Conservation (phyloP, 1,140 invertebrate genomes). For the Orius insidiosus region DNA sequence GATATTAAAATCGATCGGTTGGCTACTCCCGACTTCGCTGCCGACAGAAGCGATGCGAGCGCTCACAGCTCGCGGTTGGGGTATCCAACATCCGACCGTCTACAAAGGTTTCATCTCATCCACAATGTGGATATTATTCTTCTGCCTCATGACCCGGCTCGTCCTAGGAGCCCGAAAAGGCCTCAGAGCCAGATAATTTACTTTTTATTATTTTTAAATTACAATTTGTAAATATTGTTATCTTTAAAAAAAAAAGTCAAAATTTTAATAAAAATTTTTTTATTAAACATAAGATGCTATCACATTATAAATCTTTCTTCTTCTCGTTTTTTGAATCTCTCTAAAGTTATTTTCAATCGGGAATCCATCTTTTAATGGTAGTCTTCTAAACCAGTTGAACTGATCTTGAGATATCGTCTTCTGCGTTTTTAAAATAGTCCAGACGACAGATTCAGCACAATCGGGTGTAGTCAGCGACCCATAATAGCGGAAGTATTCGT, state of each 20-base stretch:
- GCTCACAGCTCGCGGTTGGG: conserved; percentile 37
- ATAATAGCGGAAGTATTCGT: too few relatives aligned
- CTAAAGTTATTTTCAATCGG: too few relatives aligned
- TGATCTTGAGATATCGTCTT: too few relatives aligned
- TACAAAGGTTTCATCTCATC: conserved; percentile 35
- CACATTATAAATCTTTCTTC: too few relatives aligned
- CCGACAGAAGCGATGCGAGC: conserved; percentile 37
- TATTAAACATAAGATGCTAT: too few relatives aligned
- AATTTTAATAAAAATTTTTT: background rate
- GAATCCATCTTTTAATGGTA: too few relatives aligned
- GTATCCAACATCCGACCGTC: conserved; percentile 30
- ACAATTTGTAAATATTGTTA: background rate
- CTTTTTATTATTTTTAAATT: background rate
- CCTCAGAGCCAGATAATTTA: conserved; percentile 10
- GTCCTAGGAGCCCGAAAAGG: conserved; percentile 15
- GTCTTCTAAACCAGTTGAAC: too few relatives aligned
- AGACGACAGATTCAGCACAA: too few relatives aligned
- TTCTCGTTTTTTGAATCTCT: too few relatives aligned
- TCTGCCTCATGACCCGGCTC: conserved; percentile 19
- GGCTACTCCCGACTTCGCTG: conserved; percentile 36
- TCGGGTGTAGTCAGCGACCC: too few relatives aligned
- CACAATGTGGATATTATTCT: conserved; percentile 31
- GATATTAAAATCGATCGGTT: conserved; percentile 32
- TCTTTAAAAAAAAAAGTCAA: background rate
- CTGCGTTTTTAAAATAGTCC: too few relatives aligned